A percentile compares a stretch with the other conserved stretches of the same genome.
Evolutionary conservation across 1,140 invertebrate species (phyloP).

Genomic region (Stegodyphus mimosarum): DNA sequence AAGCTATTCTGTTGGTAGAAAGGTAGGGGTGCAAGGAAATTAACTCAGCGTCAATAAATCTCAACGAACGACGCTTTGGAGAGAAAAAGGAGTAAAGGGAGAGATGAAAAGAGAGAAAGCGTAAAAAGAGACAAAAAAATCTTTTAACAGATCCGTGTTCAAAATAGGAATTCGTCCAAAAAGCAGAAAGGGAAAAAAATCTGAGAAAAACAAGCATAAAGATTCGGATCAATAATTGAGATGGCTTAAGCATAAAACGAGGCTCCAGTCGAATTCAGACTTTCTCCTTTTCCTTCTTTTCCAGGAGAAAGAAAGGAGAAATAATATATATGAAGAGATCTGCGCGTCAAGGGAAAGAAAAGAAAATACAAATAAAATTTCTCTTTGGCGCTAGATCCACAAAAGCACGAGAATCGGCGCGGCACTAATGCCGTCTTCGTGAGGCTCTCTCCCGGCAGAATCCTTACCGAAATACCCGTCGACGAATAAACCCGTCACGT

Average conservation of each 20-base stretch:
- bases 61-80: slow-evolving; percentile 8
- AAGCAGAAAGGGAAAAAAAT: slow-evolving; percentile 16
- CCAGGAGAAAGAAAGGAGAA: slow-evolving; percentile 17
- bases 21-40: background rate
- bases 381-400: slow-evolving; percentile 7
- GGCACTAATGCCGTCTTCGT: slow-evolving; percentile 50
- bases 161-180: slow-evolving; percentile 36
- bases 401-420: slow-evolving; percentile 40
- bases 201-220: slow-evolving; percentile 47
- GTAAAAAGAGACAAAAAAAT: slow-evolving; percentile 6
- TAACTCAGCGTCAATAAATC: slow-evolving; percentile 41
- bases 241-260: slow-evolving; percentile 48
- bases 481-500: slow-evolving; percentile 57
- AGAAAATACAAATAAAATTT: background rate
- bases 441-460: background rate
- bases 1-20: background rate
- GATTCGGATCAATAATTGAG: slow-evolving; percentile 57
- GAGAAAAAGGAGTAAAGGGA: slow-evolving; percentile 40
- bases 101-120: background rate
- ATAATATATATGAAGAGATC: slow-evolving; percentile 48
- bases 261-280: slow-evolving; percentile 43
- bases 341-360: slow-evolving; percentile 3
- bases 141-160: slow-evolving; percentile 34
- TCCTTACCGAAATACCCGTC: slow-evolving; percentile 49
- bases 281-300: background rate